Percentiles rank a stretch among this genome's conserved stretches.
Evolutionary conservation across 2,888 invertebrate species (phyloP).

Genomic region (Hydrotaea diabolus): DNA sequence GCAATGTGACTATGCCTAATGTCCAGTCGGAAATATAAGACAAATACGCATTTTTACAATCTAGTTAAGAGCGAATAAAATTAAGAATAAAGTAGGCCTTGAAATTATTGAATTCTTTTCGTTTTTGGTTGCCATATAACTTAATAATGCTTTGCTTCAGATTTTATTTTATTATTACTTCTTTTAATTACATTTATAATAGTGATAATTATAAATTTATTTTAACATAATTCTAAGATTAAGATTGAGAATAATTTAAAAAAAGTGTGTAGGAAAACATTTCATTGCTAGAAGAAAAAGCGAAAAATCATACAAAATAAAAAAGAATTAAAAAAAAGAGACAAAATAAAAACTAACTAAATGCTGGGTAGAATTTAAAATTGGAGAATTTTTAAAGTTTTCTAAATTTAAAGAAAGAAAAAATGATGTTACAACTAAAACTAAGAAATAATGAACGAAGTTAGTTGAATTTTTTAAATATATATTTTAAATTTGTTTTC

Average conservation of each 20-base stretch:
- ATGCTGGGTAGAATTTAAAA: slow-evolving; percentile 38
- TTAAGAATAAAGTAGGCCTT: too few relatives aligned
- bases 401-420: slow-evolving; percentile 13
- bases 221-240: slow-evolving; percentile 64
- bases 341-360: slow-evolving; percentile 37
- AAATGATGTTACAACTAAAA: slow-evolving; percentile 18
- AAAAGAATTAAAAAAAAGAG: not conserved
- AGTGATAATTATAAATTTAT: slow-evolving; percentile 64
- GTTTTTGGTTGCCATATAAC: slow-evolving; percentile 59
- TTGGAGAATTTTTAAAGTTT: not conserved
- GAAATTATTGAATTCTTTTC: not conserved
- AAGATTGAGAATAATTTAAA: slow-evolving; percentile 60
- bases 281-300: slow-evolving; percentile 15
- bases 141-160: slow-evolving; percentile 65
- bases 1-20: too few relatives aligned
- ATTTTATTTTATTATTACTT: slow-evolving; percentile 54
- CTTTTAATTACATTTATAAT: slow-evolving; percentile 66
- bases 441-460: slow-evolving; percentile 31
- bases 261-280: slow-evolving; percentile 28
- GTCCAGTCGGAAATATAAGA: too few relatives aligned
- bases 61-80: too few relatives aligned
- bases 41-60: too few relatives aligned
- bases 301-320: not conserved
- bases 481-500: slow-evolving; percentile 47
- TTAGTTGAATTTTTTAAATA: slow-evolving; percentile 23